Base-by-base conservation (phyloP, 2,888 invertebrate genomes). In the Phaedon cochleariae region DNA sequence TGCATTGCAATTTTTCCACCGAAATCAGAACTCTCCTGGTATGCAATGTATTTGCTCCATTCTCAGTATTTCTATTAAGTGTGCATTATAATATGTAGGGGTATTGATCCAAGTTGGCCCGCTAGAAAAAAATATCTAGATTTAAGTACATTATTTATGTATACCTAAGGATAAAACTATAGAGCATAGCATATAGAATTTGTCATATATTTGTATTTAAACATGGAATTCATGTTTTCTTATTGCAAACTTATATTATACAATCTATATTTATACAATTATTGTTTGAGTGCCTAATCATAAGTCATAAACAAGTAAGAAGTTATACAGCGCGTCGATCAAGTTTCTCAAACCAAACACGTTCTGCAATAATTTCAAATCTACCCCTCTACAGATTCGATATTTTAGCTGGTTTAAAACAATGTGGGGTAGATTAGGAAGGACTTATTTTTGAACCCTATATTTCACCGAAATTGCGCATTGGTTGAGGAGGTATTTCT, bases 21-120 rank as follows among this genome's bases (percentile, higher is more conserved):
- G 17, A 17, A 26, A 46, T 21, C 45, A 45, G 21, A 37, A 57
- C 67, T 71, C 15, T 22, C 45, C 45, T 57, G 12, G 18, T 31
- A 57, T 21, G 73, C 73, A 73, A 77, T 74, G 74, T 79, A 79
- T 78, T 76, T 78, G 77, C 79, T 79, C 79, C 78, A 77, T 77
- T 80, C 77, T 80, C 81, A 81, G 81, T 82, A 82, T 82, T 81
- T 79, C 77, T 81, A 79, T 79, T 80, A 79, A 76, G 79, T 78
- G 79, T 80, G 79, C 75, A 79, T 81, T 79, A 77, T 77, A n/a
- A n/a, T n/a, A 74, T 70, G 74, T 76, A 71, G 69, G 72, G 74
- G 69, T 73, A 69, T 67, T 64, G 65, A 62, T 66, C 60, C 66
- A 68, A 71, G 69, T 63, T 64, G 71, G 72, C 73, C 73, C 73